These are phyloP conservation scores for Cataglyphis albicans DNA, from an alignment of 2,888 invertebrate genomes.

Conservation along the genomic window DNA sequence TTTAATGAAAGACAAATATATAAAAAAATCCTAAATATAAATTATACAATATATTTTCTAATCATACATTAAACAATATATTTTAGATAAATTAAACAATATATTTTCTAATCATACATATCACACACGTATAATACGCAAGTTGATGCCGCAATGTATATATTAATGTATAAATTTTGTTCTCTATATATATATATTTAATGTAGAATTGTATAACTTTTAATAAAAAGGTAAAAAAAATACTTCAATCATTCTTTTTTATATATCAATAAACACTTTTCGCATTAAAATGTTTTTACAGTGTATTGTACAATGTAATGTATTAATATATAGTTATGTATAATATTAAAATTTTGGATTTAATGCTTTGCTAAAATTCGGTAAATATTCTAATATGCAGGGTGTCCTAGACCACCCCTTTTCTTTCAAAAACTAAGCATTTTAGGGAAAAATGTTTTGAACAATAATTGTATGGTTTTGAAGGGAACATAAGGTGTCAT, in stretches of 20 bases:
- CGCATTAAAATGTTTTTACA: neutral
- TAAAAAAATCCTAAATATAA: neutral
- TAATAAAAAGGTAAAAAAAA: constrained; percentile 15
- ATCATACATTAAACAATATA: neutral
- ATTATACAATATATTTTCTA: neutral
- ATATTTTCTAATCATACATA: neutral
- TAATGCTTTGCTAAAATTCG: neutral
- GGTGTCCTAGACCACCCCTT: no score
- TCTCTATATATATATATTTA: neutral
- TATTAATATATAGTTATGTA: neutral
- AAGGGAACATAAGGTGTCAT: no score
- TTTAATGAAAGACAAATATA: neutral
- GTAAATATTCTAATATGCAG: neutral
- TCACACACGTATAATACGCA: neutral
- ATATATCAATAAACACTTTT: neutral
- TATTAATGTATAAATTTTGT: constrained; percentile 33
- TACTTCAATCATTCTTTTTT: neutral
- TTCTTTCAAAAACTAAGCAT: no score
- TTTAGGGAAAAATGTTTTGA: no score
- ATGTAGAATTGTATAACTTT: constrained; percentile 6
- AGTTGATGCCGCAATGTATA: constrained; percentile 27
- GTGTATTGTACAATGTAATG: neutral
- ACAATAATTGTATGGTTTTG: no score
- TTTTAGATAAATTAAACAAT: neutral
- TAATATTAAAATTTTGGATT: neutral